Base-by-base conservation (phyloP, 1,140 invertebrate genomes). In the Drosophila nigromelanica region DNA sequence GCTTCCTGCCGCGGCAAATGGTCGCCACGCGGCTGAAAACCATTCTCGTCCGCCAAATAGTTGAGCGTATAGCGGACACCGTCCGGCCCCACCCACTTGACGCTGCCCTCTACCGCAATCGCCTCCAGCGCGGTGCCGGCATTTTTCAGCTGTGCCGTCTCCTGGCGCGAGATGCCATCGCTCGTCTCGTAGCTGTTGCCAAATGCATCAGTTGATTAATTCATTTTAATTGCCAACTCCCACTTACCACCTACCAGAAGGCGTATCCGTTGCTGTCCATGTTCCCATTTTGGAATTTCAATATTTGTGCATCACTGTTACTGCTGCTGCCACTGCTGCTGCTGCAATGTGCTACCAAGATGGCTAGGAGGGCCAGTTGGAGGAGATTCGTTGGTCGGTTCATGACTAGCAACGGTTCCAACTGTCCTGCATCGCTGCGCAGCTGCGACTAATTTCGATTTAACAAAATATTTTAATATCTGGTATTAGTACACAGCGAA, bases 1-100 rank as follows among this genome's bases (percentile, higher is more conserved):
- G 95, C 64, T 95, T 95, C 89, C 95, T 95, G 85, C 14, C 73
- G 80, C 8, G 87, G 87, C 14, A 95, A 80, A 86, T 95, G 94
- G 18, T 92, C 94, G 24, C 94, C 94, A 61, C 92, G 72, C 4
- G 95, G 94, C 62, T 94, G 94, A 93, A 96, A 96, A 4, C 95
- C 95, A 68, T 95, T 95, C 89, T 96, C 95, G 81, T 96, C 95
- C 24, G 95, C 95, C 37, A 94, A 87, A 92, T 95, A 96, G 40
- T 92, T 94, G 12, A 96, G 92, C 3, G 93, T 93, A 67, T 95
- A 93, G 5, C 93, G 93, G 11, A 93, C 92, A 5, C 95, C 95
- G 82, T 96, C 95, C n/a, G 93, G 93, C 21, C 93, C 93, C 2
- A 94, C 91, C 92, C 95, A 96, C 51, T 93, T 93, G 93, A 95